Conservation (phyloP, 2,113 vertebrate species). For the Tyto alba region DNA sequence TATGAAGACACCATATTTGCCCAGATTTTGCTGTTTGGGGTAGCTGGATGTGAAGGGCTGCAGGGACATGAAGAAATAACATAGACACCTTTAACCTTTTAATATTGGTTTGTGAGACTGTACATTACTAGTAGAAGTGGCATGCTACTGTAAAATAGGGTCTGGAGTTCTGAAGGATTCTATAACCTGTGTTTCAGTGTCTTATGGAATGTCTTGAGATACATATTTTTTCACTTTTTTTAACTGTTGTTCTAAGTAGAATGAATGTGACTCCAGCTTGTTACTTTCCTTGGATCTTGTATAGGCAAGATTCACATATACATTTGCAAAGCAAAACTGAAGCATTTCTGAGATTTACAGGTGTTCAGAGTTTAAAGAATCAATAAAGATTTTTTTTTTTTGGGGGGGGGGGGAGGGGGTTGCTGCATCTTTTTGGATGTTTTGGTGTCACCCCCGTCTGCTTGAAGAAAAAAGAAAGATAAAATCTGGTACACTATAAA, state of each 20-base stretch:
- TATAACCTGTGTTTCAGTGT: background rate
- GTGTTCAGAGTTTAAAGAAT: background rate
- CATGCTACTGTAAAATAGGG: background rate
- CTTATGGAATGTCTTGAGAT: background rate
- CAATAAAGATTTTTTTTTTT: background rate
- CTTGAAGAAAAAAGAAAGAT: background rate
- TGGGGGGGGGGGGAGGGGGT: background rate
- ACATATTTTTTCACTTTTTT: background rate
- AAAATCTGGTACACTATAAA: background rate
- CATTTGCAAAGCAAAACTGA: background rate
- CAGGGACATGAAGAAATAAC: background rate
- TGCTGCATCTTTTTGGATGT: background rate
- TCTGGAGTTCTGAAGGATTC: background rate
- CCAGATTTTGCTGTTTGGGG: background rate
- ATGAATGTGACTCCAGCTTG: background rate
- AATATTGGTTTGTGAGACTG: background rate
- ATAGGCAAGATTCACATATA: background rate
- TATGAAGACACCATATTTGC: background rate
- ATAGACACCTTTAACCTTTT: background rate
- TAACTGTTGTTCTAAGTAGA: background rate
- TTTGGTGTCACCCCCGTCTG: background rate
- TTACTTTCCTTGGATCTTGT: background rate
- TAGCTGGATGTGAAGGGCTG: background rate
- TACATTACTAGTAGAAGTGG: background rate
- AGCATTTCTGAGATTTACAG: background rate